phyloP scores from a whole-genome alignment of 2,797 vertebrate species.

The Clarias fuscus region DNA sequence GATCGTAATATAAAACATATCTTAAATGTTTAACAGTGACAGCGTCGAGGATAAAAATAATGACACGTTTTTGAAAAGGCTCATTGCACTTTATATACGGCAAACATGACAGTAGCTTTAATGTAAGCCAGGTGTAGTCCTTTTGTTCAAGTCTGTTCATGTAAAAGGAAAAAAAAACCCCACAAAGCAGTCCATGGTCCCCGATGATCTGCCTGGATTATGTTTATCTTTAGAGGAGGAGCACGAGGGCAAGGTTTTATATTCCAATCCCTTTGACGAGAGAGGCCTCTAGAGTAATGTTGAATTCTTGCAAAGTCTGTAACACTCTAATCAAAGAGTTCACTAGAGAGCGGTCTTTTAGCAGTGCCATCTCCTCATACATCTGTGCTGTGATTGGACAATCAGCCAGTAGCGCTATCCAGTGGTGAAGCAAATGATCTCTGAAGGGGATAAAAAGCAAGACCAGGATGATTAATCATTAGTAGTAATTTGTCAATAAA shows the following conservation, averaged over 20 bases:
- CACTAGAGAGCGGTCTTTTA: slow-evolving; percentile 95
- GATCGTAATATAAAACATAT: slow-evolving; percentile 78
- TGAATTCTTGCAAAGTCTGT: slow-evolving; percentile 98
- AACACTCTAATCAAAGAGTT: slow-evolving; percentile 97
- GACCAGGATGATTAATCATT: not conserved
- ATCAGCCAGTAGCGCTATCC: slow-evolving; percentile 95
- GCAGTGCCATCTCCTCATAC: slow-evolving; percentile 94
- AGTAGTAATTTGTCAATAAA: not conserved
- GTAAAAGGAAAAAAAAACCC: slow-evolving; percentile 68
- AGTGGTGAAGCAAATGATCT: slow-evolving; percentile 97
- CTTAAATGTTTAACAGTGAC: slow-evolving; percentile 76
- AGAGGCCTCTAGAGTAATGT: slow-evolving; percentile 96
- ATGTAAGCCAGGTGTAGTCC: slow-evolving; percentile 90
- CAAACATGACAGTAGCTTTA: slow-evolving; percentile 93
- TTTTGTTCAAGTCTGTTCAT: slow-evolving; percentile 85
- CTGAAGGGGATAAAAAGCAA: slow-evolving; percentile 65
- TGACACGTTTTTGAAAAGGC: slow-evolving; percentile 78
- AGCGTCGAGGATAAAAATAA: slow-evolving; percentile 75
- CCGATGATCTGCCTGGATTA: slow-evolving; percentile 58
- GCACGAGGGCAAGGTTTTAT: slow-evolving; percentile 60
- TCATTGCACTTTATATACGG: slow-evolving; percentile 87
- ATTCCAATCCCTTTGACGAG: slow-evolving; percentile 93
- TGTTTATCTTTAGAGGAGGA: slow-evolving; percentile 46
- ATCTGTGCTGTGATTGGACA: slow-evolving; percentile 97
- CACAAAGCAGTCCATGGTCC: slow-evolving; percentile 66